Conservation (phyloP, 2,888 invertebrate genomes). For the Eupeodes latifasciatus region DNA sequence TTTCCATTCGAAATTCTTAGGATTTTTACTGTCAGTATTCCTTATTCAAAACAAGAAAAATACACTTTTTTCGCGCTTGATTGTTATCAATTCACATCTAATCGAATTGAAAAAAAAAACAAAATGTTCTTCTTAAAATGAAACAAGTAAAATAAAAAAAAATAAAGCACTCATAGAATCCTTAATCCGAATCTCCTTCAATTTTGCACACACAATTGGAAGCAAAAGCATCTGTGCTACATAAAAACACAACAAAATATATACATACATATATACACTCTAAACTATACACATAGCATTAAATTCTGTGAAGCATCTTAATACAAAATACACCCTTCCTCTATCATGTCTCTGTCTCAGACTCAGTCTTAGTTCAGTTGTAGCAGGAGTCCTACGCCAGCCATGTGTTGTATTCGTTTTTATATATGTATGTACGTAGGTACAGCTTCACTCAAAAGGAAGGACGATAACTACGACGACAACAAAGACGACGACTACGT, state of each 20-base stretch:
- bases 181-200: conserved; percentile 54
- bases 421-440: no score
- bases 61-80: conserved; percentile 36
- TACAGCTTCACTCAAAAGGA: not conserved
- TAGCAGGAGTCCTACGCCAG: not conserved
- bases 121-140: conserved; percentile 10
- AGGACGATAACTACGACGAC: not conserved
- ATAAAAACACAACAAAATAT: conserved; percentile 3
- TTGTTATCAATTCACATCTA: conserved; percentile 60
- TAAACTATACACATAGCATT: not conserved
- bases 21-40: conserved; percentile 34
- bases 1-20: not conserved
- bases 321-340: conserved; percentile 32
- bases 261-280: not conserved
- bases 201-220: conserved; percentile 53
- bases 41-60: conserved; percentile 18
- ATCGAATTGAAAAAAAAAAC: conserved; percentile 45
- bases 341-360: not conserved
- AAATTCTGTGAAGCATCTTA: conserved; percentile 9
- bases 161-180: conserved; percentile 53
- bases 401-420: not conserved
- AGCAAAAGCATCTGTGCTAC: conserved; percentile 36
- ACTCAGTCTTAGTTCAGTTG: not conserved
- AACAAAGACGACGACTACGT: no score
- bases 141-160: conserved; percentile 4